Evolutionary conservation across 2,888 invertebrate species (phyloP).

Genomic region (Cheilosia vernalis): DNA sequence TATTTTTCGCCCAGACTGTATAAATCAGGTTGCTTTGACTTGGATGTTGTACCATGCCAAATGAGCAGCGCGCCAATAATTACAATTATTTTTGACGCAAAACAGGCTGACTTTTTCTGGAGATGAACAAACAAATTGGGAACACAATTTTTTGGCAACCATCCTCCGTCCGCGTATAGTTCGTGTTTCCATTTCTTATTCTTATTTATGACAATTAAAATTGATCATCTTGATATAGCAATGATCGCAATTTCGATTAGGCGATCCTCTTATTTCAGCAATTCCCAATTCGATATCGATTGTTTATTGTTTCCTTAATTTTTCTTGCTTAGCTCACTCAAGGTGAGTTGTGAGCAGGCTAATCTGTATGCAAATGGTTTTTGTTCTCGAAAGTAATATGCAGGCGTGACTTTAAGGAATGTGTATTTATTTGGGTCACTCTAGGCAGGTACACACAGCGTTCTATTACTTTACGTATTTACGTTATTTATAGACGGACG

Average conservation of each 20-base stretch:
- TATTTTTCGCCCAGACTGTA: constrained; percentile 38
- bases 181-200: not conserved
- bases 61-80: constrained; percentile 37
- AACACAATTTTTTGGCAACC: constrained; percentile 19
- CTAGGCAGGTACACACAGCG: not conserved
- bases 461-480: not conserved
- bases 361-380: not conserved
- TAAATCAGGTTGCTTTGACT: constrained; percentile 44
- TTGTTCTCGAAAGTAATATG: not conserved
- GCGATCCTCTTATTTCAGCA: not conserved
- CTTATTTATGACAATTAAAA: constrained; percentile 21
- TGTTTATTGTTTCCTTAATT: constrained; percentile 9
- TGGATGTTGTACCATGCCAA: constrained; percentile 36
- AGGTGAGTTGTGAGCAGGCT: not conserved
- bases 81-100: constrained; percentile 31
- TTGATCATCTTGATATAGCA: constrained; percentile 35
- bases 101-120: constrained; percentile 10
- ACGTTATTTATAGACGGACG: constrained; percentile 12
- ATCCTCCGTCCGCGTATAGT: constrained; percentile 4
- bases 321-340: not conserved
- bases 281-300: not conserved
- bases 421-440: not conserved
- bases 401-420: not conserved
- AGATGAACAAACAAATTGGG: constrained; percentile 11
- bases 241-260: constrained; percentile 22